Evolutionary conservation across 2,888 invertebrate species (phyloP), one percentile per base, ranked within the genome.

Genomic region (Mystacides longicornis): DNA sequence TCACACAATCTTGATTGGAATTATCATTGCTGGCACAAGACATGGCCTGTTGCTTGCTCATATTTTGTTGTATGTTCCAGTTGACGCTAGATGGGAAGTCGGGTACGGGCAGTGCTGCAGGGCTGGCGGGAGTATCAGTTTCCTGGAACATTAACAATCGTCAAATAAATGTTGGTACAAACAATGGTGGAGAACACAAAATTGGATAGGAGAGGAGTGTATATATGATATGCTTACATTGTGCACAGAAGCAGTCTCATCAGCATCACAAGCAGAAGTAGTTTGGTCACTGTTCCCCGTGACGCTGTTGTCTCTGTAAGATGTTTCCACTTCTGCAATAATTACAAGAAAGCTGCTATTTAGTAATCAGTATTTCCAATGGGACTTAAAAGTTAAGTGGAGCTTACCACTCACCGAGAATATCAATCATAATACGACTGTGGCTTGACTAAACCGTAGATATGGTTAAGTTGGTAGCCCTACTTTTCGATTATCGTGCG

Each of bases 171-270:
- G 27, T 27, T 27, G 11, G 11, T 27, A 27, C n/a, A n/a, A n/a
- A n/a, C n/a, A n/a, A n/a, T n/a, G n/a, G n/a, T n/a, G n/a, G 11
- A 27, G 27, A 27, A 11, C 27, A 27, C 27, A 27, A 27, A 27
- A 27, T 5, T 27, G 27, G 5, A 27, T 5, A 27, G 11, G 27
- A 5, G 27, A 27, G 27, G 27, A 27, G 27, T 27, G 27, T 27
- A 11, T 27, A 27, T 27, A 27, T 7, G 11, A 27, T 27, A 27
- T 37, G 1, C n/a, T 20, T 21, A 56, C 56, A 42, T 57, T 51
- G 20, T 51, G 57, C 18, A 58, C 49, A 2, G 60, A 60, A 21
- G 60, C 60, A 11, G 60, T 60, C 43, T 60, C 60, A 16, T 58
- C 58, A 1, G 58, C 56, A 18, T 60, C 60, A 27, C 60, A 57